These are phyloP conservation scores for Pterobdella sp. DNA, from an alignment of 2,888 invertebrate genomes.

Conservation along the genomic window DNA sequence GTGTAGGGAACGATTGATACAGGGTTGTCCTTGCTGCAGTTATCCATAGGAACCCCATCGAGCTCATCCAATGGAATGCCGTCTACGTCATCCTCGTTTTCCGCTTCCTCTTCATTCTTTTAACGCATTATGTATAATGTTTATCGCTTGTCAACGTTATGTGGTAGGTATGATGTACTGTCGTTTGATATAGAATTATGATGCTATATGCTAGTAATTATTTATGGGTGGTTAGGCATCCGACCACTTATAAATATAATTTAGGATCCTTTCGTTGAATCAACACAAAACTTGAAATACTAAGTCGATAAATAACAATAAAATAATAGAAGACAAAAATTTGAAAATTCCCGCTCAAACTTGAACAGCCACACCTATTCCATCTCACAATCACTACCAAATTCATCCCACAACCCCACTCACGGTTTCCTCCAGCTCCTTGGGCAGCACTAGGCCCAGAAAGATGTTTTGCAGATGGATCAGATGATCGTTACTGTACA, in stretches of 20 bases:
- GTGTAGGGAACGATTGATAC: conserved; percentile 27
- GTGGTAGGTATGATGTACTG: too few relatives aligned
- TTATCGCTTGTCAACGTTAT: too few relatives aligned
- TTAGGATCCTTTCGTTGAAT: too few relatives aligned
- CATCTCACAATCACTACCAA: conserved; percentile 47
- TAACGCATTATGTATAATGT: too few relatives aligned
- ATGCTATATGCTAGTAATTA: too few relatives aligned
- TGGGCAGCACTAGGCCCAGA: conserved; percentile 60
- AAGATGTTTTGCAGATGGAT: conserved; percentile 80
- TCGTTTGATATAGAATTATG: too few relatives aligned
- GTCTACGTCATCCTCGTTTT: conserved; percentile 42
- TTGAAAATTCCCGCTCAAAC: neutral
- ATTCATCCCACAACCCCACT: conserved; percentile 38
- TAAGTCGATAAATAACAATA: neutral
- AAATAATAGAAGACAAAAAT: neutral
- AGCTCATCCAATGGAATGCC: conserved; percentile 46
- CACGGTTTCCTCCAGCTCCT: conserved; percentile 17
- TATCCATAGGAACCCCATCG: conserved; percentile 44
- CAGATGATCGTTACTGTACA: conserved; percentile 87
- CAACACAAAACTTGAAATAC: too few relatives aligned
- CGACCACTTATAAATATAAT: too few relatives aligned
- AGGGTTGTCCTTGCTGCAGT: conserved; percentile 32
- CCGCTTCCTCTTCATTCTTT: conserved; percentile 32
- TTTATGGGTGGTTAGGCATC: too few relatives aligned
- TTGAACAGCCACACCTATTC: conserved; percentile 28